Evolutionary conservation across 2,888 invertebrate genomes (phyloP).

Genomic region (Geotrupes spiniger): DNA sequence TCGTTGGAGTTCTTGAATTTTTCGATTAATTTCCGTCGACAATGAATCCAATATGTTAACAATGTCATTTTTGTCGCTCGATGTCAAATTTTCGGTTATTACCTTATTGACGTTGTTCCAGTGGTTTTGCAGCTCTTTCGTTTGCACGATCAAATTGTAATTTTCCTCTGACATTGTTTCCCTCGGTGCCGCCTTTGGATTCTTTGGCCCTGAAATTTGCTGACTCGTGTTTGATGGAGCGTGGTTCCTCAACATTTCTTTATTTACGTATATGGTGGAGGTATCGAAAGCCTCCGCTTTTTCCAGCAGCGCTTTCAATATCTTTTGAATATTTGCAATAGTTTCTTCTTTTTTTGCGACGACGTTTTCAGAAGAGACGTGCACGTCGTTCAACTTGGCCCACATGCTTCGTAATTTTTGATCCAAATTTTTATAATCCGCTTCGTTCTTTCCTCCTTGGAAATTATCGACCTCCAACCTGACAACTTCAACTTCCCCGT

Average conservation of each 20-base stretch:
- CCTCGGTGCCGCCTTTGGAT: neutral
- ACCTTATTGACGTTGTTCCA: constrained; percentile 14
- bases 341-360: constrained; percentile 19
- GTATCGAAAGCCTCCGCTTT: constrained; percentile 18
- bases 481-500: constrained; percentile 21
- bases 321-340: constrained; percentile 24
- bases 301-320: constrained; percentile 22
- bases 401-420: constrained; percentile 24
- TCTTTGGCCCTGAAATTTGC: neutral
- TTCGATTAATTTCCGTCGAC: neutral
- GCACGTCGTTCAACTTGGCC: constrained; percentile 23
- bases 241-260: neutral
- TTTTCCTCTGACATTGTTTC: constrained; percentile 4
- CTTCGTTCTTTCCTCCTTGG: constrained; percentile 16
- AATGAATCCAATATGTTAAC: neutral
- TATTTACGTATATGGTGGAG: constrained; percentile 1
- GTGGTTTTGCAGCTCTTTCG: constrained; percentile 11
- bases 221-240: neutral
- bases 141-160: constrained; percentile 6
- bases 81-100: constrained; percentile 10
- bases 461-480: constrained; percentile 20
- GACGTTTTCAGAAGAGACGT: constrained; percentile 19
- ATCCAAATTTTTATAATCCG: constrained; percentile 21
- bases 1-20: neutral
- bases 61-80: constrained; percentile 10